Percentiles rank a stretch among this genome's conserved stretches.
These are phyloP conservation scores for Cassiopea xamachana DNA, from an alignment of 30 jellyfish, hydroid and myxozoan genomes.

Conservation along the genomic window DNA sequence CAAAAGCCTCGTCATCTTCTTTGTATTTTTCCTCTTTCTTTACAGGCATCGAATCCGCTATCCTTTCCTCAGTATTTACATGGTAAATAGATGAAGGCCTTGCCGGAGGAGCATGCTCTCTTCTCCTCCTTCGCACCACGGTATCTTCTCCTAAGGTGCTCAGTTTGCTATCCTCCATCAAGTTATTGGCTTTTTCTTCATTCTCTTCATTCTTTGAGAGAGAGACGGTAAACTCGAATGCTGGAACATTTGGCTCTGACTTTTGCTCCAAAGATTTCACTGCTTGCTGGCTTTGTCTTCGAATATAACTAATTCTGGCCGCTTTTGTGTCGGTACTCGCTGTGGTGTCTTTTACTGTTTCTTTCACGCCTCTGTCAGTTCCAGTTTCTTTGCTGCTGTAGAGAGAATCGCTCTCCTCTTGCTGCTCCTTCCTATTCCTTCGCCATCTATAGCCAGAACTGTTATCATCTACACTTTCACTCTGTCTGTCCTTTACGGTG, in stretches of 20 bases:
- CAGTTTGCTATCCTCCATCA: neutral
- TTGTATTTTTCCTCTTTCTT: neutral
- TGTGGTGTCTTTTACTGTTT: neutral
- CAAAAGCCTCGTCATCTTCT: slow-evolving; percentile 26
- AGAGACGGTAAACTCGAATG: slow-evolving; percentile 39
- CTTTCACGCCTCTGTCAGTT: slow-evolving; percentile 1
- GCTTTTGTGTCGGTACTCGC: neutral
- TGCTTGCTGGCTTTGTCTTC: slow-evolving; percentile 66
- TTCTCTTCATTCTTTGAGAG: slow-evolving; percentile 28
- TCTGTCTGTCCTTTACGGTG: neutral
- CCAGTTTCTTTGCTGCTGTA: neutral
- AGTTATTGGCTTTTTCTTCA: neutral
- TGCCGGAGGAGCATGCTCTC: slow-evolving; percentile 65
- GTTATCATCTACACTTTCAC: neutral
- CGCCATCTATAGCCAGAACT: slow-evolving; percentile 6
- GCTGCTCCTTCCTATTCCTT: neutral
- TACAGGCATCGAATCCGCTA: neutral
- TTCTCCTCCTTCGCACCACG: slow-evolving; percentile 64
- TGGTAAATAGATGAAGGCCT: slow-evolving; percentile 56
- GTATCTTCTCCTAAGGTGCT: slow-evolving; percentile 28
- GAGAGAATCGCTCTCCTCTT: neutral
- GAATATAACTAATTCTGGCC: slow-evolving; percentile 51
- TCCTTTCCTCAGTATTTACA: neutral
- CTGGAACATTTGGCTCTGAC: slow-evolving; percentile 13
- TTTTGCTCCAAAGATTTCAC: neutral